Evolutionary conservation across 2,113 vertebrate genomes (phyloP), one percentile per base, ranked within the genome.

Genomic region (Festucalex cinctus): DNA sequence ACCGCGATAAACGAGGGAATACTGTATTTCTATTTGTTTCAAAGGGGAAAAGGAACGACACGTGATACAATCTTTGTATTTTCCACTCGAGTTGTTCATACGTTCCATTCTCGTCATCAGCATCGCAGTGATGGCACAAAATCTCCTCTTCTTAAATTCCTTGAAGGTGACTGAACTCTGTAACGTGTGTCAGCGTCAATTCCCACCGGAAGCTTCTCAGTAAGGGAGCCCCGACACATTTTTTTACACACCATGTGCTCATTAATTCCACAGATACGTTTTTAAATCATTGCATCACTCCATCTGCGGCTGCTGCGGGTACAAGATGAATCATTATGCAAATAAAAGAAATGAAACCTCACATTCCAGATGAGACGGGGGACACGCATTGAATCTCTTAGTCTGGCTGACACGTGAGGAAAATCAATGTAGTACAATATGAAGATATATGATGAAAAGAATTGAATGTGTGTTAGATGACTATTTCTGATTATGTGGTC

Each of bases 151-250:
- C 2, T 41, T 24, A 63, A 35, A 80, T 81, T 80, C 73, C 28
- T 60, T 22, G 44, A 63, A 48, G 59, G 73, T 80, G 64, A 82
- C 51, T 63, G 41, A 54, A 32, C 63, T 77, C 53, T 75, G 59
- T 69, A 70, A 58, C 13, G 53, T 48, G 57, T 69, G 66, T 39
- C 35, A 44, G 69, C 48, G 10, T 14, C 54, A 66, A n/a, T 24
- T 64, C 66, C 64, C 75, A 56, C 70, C 46, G 71, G 70, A 70
- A 77, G 74, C 72, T 20, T 78, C 69, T 74, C 72, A 76, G 73
- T 75, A 74, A 78, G 48, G 36, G 20, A 66, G 16, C 67, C 63
- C 19, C 71, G 64, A 56, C 56, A 65, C 67, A 66, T n/a, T 74
- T n/a, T 74, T 70, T 81, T 68, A 69, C 59, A 78, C 63, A 68